Conservation (phyloP, 2,797 vertebrate genomes). For the Malacoctenus gilli region DNA sequence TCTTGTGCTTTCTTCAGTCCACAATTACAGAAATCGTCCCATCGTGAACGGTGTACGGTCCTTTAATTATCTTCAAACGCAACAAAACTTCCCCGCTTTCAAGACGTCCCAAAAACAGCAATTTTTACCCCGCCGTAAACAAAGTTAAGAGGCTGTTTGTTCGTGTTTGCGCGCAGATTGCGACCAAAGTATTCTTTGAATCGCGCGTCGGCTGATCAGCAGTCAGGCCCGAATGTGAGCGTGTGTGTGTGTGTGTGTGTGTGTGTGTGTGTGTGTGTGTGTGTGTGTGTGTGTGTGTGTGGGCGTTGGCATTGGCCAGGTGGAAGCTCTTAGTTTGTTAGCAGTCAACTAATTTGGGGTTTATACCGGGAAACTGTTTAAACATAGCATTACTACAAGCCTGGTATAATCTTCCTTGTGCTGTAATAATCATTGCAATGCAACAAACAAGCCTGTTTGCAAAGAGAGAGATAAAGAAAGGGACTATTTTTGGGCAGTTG, state of each 20-base stretch:
- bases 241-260: too few species aligned
- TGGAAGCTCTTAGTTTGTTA: constrained; percentile 77
- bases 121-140: constrained; percentile 44
- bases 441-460: constrained; percentile 74
- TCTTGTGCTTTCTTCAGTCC: constrained; percentile 55
- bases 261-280: constrained; percentile 24
- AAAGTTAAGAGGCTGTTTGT: constrained; percentile 38
- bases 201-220: constrained; percentile 43
- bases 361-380: constrained; percentile 68
- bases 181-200: constrained; percentile 34
- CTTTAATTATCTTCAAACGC: constrained; percentile 60
- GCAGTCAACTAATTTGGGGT: constrained; percentile 65
- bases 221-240: constrained; percentile 29
- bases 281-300: constrained; percentile 15
- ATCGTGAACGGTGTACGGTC: constrained; percentile 42
- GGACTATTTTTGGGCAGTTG: constrained; percentile 81
- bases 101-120: constrained; percentile 45
- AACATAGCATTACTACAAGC: constrained; percentile 62
- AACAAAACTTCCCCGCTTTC: constrained; percentile 54
- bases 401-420: constrained; percentile 63
- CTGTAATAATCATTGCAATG: constrained; percentile 76
- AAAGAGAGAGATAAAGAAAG: constrained; percentile 73
- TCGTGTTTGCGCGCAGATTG: constrained; percentile 25
- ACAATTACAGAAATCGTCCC: constrained; percentile 60
- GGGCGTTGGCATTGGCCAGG: constrained; percentile 46